phyloP scores from a whole-genome alignment of 2,888 invertebrate species.

The Romanomermis culicivorax region DNA sequence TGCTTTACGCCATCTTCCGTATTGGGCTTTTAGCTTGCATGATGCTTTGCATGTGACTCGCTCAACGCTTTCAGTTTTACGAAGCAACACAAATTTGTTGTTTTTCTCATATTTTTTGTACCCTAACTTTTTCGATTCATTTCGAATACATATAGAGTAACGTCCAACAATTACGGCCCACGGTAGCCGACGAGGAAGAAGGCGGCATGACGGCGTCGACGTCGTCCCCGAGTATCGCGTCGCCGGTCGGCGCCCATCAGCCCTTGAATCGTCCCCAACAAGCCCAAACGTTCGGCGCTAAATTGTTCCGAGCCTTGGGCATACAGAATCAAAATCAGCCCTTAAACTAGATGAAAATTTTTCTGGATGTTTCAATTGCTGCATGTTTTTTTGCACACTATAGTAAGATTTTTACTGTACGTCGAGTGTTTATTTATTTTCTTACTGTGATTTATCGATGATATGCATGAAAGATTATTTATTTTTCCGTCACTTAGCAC shows the following conservation, averaged over 20 bases:
- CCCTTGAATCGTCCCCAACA: neutral
- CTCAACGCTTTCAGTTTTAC: neutral
- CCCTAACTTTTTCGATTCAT: neutral
- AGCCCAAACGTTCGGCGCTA: neutral
- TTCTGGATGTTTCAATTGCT: neutral
- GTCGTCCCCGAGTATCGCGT: neutral
- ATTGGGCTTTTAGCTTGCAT: neutral
- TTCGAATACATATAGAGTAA: neutral
- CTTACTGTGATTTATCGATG: no score
- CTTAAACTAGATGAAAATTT: neutral
- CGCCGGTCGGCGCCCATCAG: neutral
- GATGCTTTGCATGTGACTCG: neutral
- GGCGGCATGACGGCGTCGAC: neutral
- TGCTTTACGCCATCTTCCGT: neutral
- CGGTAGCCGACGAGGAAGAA: neutral
- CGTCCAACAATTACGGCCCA: neutral
- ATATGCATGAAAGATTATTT: no score
- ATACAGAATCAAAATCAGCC: slow-evolving; percentile 1
- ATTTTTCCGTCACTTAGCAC: no score
- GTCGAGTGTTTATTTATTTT: no score
- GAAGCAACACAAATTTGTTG: neutral
- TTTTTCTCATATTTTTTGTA: neutral
- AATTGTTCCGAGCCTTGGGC: neutral
- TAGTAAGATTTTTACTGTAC: no score
- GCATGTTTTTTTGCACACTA: no score